Evolutionary conservation across 2,888 invertebrate species (phyloP).

Genomic region (Apodemia mormo): DNA sequence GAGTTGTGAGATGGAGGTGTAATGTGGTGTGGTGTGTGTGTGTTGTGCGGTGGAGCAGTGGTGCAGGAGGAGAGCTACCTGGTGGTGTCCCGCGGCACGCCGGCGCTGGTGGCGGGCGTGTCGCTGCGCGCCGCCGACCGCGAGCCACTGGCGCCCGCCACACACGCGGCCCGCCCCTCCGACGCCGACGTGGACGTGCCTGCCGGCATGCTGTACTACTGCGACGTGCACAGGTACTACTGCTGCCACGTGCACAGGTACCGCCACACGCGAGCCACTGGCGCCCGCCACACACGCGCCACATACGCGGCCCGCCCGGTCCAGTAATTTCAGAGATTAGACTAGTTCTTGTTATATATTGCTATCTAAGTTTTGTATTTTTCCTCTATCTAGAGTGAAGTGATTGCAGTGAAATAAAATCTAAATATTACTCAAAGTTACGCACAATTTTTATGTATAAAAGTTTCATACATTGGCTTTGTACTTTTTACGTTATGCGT

Average conservation of each 20-base stretch:
- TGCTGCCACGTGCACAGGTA: too few species aligned
- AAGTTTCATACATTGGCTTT: too few species aligned
- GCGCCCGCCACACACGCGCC: slow-evolving; percentile 83
- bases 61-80: slow-evolving; percentile 84
- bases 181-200: slow-evolving; percentile 35
- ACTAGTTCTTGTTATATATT: too few species aligned
- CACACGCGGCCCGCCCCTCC: slow-evolving; percentile 56
- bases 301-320: slow-evolving; percentile 48
- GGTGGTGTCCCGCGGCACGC: slow-evolving; percentile 63
- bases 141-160: slow-evolving; percentile 87
- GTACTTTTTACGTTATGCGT: too few species aligned
- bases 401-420: too few species aligned
- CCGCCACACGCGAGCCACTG: slow-evolving; percentile 82
- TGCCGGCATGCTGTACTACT: slow-evolving; percentile 36
- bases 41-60: slow-evolving; percentile 50
- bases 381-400: too few species aligned
- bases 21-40: too few species aligned
- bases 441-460: too few species aligned
- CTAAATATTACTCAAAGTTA: too few species aligned
- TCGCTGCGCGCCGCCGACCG: slow-evolving; percentile 55
- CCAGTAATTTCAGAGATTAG: too few species aligned
- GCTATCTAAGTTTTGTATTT: too few species aligned
- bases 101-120: slow-evolving; percentile 83
- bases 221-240: slow-evolving; percentile 36
- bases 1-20: background rate